Evolutionary conservation across 2,113 vertebrate genomes (phyloP), one percentile per base, ranked within the genome.

Genomic region (Chitala chitala): DNA sequence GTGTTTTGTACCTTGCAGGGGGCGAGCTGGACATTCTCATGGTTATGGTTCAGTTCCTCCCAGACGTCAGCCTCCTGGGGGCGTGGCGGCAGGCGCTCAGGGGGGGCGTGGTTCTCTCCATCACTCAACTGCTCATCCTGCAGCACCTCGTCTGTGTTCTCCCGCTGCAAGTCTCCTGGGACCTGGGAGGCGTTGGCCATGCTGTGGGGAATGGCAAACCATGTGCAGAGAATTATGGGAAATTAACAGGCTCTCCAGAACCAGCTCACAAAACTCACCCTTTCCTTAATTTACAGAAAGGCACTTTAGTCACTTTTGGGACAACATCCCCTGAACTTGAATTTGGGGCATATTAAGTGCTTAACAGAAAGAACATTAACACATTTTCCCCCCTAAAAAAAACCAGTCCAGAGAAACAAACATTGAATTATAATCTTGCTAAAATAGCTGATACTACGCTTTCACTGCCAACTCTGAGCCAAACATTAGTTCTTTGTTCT

Each of bases 141-240:
- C 85, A 99, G 95, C 40, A 98, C 97, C 74, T 99, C 97, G 88
- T 99, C 96, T 2, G 97, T 99, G 87, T 98, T 99, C 88, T 99
- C 97, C 76, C 93, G 86, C 90, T 96, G 91, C 81, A 96, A 82
- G 80, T 99, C 97, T 44, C 94, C 96, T 3, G 95, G 96, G 82
- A 99, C 92, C 77, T 93, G 93, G 24, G 97, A 98, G 64, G 96
- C 96, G 74, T 99, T 98, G 83, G 97, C 97, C 94, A 99, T 98
- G 80, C 97, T 99, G 87, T 84, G 71, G 42, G 51, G 8, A n/a
- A n/a, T n/a, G n/a, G n/a, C n/a, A n/a, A 22, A 59, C 12, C 17
- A 1, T 8, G 74, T n/a, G 38, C 2, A 48, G 50, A 75, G 46
- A 72, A 81, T 24, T 24, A 69, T 2, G 82, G 40, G 29, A 36